Evolutionary conservation across 2,113 vertebrate species (phyloP), one percentile per base, ranked within the genome.

Genomic region (Bos javanicus): DNA sequence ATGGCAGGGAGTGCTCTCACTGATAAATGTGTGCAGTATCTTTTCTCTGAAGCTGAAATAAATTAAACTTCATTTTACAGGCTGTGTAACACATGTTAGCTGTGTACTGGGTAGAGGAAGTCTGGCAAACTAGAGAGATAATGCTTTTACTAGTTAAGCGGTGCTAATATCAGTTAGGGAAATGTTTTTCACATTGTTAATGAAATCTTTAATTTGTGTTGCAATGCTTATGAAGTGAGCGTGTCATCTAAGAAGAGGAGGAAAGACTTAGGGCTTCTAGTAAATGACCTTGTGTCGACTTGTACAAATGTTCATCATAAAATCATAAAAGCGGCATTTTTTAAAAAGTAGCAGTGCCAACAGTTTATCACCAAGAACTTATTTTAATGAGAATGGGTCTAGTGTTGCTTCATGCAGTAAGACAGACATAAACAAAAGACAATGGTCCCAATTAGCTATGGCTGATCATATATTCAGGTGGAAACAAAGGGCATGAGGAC

Each of bases 351-450:
- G 81, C 80, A 93, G 92, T 88, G 96, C 91, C 87, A 94, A 93
- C n/a, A 88, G 46, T 71, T 17, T 48, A 89, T 96, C 80, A 62
- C 62, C 54, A 90, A 95, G 59, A 96, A 52, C 81, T 95, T 19
- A 0, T 82, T 97, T 97, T 74, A 74, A 93, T 86, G 92, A 33
- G 80, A 97, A 89, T 57, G 87, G 82, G 52, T 64, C 81, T 95
- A 74, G 6, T 82, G 84, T 91, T 94, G 85, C 97, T 98, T 95
- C 96, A 39, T 85, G 95, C 95, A 80, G 1, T 80, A 84, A 87
- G 80, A 98, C 94, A 97, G 59, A 98, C 54, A 96, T 54, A 91
- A 43, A 98, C 85, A 80, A 64, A 94, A 71, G 94, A 83, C 95
- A 62, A 52, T 91, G 82, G 74, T 92, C 71, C 85, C 81, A 25